Evolutionary conservation across 2,113 vertebrate genomes (phyloP).

Genomic region (Solenodon paradoxus): DNA sequence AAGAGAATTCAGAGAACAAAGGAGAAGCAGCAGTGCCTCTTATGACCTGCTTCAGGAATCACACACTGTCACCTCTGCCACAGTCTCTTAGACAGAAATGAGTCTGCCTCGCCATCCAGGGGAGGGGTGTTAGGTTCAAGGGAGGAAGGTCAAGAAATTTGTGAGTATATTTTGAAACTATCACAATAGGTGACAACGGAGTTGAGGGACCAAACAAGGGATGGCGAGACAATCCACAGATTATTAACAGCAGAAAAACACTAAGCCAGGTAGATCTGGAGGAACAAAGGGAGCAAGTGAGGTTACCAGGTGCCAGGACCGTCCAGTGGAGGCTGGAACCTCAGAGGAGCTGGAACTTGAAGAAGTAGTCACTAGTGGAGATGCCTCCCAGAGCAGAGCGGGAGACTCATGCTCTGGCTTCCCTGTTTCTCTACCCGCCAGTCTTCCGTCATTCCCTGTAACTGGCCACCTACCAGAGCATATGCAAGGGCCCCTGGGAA

Average conservation of each 20-base stretch:
- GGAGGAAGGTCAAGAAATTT: not conserved
- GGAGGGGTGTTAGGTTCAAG: not conserved
- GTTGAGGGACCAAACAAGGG: not conserved
- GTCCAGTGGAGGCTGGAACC: not conserved
- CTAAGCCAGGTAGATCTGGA: not conserved
- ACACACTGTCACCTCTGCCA: not conserved
- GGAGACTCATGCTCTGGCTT: not conserved
- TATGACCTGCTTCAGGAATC: not conserved
- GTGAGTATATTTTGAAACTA: not conserved
- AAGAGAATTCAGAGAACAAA: not conserved
- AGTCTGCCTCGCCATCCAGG: not conserved
- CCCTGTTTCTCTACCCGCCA: not conserved
- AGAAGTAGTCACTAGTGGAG: fast-evolving
- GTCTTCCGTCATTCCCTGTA: fast-evolving
- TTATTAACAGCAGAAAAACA: not conserved
- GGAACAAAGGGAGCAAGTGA: not conserved
- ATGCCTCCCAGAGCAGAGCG: not conserved
- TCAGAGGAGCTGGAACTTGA: not conserved
- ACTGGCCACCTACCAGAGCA: not conserved
- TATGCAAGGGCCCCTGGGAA: not conserved
- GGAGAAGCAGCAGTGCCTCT: not conserved
- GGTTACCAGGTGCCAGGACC: not conserved
- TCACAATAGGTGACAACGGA: not conserved
- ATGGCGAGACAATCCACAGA: too few relatives aligned
- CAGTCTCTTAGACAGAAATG: not conserved